Evolutionary conservation across 2,888 invertebrate genomes (phyloP).

Genomic region (Microplitis manilae): DNA sequence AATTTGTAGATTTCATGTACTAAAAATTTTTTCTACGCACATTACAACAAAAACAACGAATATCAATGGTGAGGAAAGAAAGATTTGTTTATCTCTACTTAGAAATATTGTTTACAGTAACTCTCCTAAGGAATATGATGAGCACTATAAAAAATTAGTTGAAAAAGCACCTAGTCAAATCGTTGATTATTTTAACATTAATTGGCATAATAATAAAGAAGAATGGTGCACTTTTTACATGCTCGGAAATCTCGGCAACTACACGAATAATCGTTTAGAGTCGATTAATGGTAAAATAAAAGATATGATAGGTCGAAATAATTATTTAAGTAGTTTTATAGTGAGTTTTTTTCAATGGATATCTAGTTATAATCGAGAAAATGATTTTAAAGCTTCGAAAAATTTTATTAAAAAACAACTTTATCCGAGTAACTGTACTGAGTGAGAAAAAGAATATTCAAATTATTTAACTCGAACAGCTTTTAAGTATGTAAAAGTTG

Average conservation of each 20-base stretch:
- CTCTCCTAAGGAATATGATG: slow-evolving; percentile 20
- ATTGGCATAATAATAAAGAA: slow-evolving; percentile 30
- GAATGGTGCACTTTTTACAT: slow-evolving; percentile 31
- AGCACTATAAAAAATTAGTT: slow-evolving; percentile 8
- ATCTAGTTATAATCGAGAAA: neutral
- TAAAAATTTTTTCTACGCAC: slow-evolving; percentile 28
- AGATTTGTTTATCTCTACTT: slow-evolving; percentile 11
- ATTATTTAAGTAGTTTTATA: slow-evolving; percentile 15
- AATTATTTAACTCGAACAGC: neutral
- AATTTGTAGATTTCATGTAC: slow-evolving; percentile 42
- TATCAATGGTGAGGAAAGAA: slow-evolving; percentile 14
- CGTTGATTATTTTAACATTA: slow-evolving; percentile 19
- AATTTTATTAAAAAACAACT: slow-evolving; percentile 10
- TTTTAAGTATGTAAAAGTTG: slow-evolving; percentile 8
- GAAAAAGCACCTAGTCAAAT: slow-evolving; percentile 19
- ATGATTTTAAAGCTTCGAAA: slow-evolving; percentile 17
- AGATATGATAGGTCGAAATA: slow-evolving; percentile 7
- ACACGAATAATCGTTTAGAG: slow-evolving; percentile 29
- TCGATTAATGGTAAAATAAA: slow-evolving; percentile 32
- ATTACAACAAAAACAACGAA: slow-evolving; percentile 28
- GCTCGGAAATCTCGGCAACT: slow-evolving; percentile 22
- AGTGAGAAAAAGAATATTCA: neutral
- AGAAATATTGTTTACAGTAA: slow-evolving; percentile 27
- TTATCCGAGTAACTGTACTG: neutral
- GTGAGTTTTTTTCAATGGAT: slow-evolving; percentile 17